phyloP scores from a whole-genome alignment of 1,140 invertebrate species.

The honey bee (Apis mellifera) region Amel_HAv3.1 CM009940.2:7136501-7137000 shows the following conservation, averaged over 20 bases:
- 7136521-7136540: conserved; percentile 60
- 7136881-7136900: too few relatives aligned
- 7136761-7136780: neutral
- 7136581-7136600: conserved; percentile 76
- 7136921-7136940: too few relatives aligned
- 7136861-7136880: too few relatives aligned
- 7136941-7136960: too few relatives aligned
- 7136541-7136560: conserved; percentile 75
- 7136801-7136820: too few relatives aligned
- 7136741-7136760: neutral
- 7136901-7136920: too few relatives aligned
- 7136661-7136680: neutral
- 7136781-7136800: neutral
- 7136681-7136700: neutral
- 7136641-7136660: conserved; percentile 2
- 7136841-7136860: too few relatives aligned
- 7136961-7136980: neutral
- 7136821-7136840: too few relatives aligned
- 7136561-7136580: conserved; percentile 65
- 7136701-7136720: neutral
- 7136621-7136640: conserved; percentile 30
- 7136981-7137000: neutral
- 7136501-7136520: conserved; percentile 57
- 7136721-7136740: conserved; percentile 26
- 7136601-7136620: conserved; percentile 71